Evolutionary conservation across 2,888 invertebrate species (phyloP).

Genomic region (Dynastes grantii): DNA sequence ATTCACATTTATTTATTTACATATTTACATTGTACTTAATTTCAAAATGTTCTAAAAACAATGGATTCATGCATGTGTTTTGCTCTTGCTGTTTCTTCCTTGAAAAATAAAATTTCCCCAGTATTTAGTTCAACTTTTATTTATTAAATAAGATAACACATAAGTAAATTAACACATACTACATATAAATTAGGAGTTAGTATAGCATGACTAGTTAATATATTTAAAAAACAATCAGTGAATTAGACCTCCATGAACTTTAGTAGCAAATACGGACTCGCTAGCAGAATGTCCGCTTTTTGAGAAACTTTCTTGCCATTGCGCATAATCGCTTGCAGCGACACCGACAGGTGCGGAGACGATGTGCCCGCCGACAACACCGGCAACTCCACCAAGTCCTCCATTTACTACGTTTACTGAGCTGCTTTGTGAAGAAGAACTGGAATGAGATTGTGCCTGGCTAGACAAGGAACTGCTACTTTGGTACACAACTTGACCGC

Average conservation of each 20-base stretch:
- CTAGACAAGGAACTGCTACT: constrained; percentile 38
- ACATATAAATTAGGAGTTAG: constrained; percentile 17
- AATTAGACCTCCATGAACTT: constrained; percentile 22
- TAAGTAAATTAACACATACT: constrained; percentile 8
- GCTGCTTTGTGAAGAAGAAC: constrained; percentile 40
- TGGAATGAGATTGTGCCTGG: constrained; percentile 34
- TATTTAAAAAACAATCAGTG: constrained; percentile 8
- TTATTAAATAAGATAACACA: constrained; percentile 26
- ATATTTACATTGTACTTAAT: too few relatives aligned
- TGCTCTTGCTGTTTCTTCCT: too few relatives aligned
- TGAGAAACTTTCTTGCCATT: constrained; percentile 46
- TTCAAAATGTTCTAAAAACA: too few relatives aligned
- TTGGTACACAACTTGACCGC: constrained; percentile 40
- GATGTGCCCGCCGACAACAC: constrained; percentile 24
- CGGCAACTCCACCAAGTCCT: constrained; percentile 31
- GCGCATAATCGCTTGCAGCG: constrained; percentile 35
- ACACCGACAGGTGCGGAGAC: constrained; percentile 17
- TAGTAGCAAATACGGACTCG: not conserved
- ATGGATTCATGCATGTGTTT: too few relatives aligned
- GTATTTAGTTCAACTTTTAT: constrained; percentile 3
- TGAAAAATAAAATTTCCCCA: too few relatives aligned
- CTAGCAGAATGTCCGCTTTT: constrained; percentile 40
- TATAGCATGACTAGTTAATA: constrained; percentile 43
- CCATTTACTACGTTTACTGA: constrained; percentile 29
- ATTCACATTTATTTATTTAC: too few relatives aligned